These are phyloP conservation scores for Ennomos erosarius DNA, from an alignment of 2,888 invertebrate species.

Conservation along the genomic window DNA sequence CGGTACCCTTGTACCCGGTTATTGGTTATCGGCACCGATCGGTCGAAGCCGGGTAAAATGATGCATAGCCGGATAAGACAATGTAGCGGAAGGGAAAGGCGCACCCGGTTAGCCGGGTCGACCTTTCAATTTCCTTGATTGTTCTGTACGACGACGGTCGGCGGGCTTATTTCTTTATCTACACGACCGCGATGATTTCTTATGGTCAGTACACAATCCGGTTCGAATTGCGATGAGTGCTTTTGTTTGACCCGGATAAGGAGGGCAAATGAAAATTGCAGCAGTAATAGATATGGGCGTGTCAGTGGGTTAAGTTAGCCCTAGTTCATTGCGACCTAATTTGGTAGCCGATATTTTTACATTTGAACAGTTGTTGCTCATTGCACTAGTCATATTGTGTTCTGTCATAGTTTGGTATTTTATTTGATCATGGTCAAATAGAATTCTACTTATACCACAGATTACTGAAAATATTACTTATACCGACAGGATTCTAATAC, in stretches of 20 bases:
- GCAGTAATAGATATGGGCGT: constrained; percentile 24
- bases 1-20: constrained; percentile 35
- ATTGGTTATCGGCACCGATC: constrained; percentile 48
- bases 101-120: constrained; percentile 59
- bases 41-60: constrained; percentile 61
- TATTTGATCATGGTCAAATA: no score
- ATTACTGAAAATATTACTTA: no score
- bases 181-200: constrained; percentile 55
- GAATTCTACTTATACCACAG: no score
- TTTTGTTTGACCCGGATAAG: constrained; percentile 37
- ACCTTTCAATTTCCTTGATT: constrained; percentile 81
- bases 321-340: not conserved
- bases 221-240: constrained; percentile 38
- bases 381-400: no score
- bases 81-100: constrained; percentile 71
- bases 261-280: constrained; percentile 41
- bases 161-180: constrained; percentile 62
- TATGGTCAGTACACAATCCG: constrained; percentile 46
- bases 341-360: not conserved
- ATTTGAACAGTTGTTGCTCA: no score
- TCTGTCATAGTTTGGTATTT: no score
- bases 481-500: no score
- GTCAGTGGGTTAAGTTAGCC: constrained; percentile 7
- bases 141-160: constrained; percentile 47
- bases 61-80: constrained; percentile 72